Conservation (phyloP, 2,888 invertebrate genomes). For the Parascotia fuliginaria region DNA sequence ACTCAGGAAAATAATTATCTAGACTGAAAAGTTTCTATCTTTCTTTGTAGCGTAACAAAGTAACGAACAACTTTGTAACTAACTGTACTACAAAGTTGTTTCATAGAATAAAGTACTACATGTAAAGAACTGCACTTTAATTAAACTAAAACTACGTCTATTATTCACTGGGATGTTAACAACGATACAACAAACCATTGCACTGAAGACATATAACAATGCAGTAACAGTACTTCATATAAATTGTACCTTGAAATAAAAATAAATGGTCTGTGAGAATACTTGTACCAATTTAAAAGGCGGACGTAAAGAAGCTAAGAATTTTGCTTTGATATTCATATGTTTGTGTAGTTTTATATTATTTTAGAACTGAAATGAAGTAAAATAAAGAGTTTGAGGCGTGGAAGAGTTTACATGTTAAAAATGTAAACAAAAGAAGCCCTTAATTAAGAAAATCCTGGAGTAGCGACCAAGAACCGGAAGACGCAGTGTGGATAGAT, state of each 20-base stretch:
- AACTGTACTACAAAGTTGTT: too few species aligned
- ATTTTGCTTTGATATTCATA: background rate
- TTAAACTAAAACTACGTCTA: background rate
- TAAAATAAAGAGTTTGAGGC: background rate
- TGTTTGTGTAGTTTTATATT: background rate
- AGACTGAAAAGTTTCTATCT: too few species aligned
- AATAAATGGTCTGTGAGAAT: background rate
- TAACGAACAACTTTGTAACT: too few species aligned
- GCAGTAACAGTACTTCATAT: background rate
- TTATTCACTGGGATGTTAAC: background rate
- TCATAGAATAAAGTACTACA: too few species aligned
- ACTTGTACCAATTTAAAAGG: background rate
- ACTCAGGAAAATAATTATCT: too few species aligned
- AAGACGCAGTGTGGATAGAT: too few species aligned
- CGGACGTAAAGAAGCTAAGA: background rate
- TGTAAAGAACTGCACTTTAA: background rate
- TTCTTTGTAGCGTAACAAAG: too few species aligned
- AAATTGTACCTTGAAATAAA: background rate
- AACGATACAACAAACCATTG: background rate
- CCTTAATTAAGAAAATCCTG: too few species aligned
- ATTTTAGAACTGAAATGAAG: background rate
- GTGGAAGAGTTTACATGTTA: too few species aligned
- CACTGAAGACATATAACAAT: background rate
- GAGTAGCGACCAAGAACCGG: too few species aligned
- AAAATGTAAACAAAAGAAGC: too few species aligned